These are phyloP conservation scores for Ciconia maguari DNA, from an alignment of 2,113 vertebrate genomes.

Conservation along the genomic window DNA sequence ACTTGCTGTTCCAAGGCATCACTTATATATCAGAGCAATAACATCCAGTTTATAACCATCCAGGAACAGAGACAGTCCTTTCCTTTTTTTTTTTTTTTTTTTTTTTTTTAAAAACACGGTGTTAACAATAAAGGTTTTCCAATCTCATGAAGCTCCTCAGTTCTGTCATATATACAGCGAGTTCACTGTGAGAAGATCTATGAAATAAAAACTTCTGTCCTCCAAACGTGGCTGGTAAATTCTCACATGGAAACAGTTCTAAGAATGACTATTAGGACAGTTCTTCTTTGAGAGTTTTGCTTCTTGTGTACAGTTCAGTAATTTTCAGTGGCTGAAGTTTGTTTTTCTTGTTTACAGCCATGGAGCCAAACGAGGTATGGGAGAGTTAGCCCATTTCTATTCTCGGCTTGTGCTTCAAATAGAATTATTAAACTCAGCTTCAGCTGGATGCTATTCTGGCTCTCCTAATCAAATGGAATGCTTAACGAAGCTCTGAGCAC, in stretches of 20 bases:
- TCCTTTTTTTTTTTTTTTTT: not conserved
- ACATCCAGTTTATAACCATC: not conserved
- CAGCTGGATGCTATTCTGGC: conserved; percentile 50
- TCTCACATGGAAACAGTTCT: not conserved
- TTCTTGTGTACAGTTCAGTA: not conserved
- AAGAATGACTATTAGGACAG: not conserved
- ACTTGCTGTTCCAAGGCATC: conserved; percentile 35
- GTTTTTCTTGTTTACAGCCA: conserved; percentile 43
- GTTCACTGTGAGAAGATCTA: not conserved
- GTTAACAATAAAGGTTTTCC: not conserved
- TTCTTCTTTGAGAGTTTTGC: not conserved
- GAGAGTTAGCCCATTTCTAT: conserved; percentile 48
- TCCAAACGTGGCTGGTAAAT: not conserved
- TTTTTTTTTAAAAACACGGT: not conserved
- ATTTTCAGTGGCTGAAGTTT: conserved; percentile 25
- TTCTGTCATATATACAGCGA: not conserved
- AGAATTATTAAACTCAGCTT: conserved; percentile 57
- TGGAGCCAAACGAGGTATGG: conserved; percentile 27
- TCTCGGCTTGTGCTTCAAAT: conserved; percentile 25
- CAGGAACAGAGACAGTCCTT: not conserved
- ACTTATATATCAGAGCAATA: not conserved
- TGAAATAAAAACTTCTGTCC: not conserved
- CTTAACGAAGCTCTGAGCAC: not conserved
- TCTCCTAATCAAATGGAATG: conserved; percentile 35
- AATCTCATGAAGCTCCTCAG: not conserved